Base-by-base conservation (phyloP, 2,113 vertebrate genomes). In the Emydocephalus ijimae region DNA sequence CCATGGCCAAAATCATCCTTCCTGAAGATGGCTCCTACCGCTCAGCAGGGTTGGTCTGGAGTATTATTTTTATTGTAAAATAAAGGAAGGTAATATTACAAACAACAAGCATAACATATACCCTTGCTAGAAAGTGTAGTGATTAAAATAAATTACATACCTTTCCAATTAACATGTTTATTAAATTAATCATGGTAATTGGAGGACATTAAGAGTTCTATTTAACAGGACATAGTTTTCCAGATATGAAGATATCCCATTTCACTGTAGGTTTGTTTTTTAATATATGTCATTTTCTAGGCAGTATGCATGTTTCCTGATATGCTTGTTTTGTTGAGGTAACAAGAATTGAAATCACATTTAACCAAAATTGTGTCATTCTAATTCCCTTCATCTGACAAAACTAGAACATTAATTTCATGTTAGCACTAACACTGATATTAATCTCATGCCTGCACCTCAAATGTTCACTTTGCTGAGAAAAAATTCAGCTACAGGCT, bases 41-140 rank as follows among this genome's bases (percentile, higher is more conserved):
- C 9, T 89, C 93, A 94, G 34, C 54, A 91, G 55, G 15, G 29
- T 93, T 93, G 91, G 90, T 64, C 43, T 61, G 94, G 89, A 92
- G 94, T 92, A 95, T 93, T 93, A 39, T 91, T 55, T 87, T 92
- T 88, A 43, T 29, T 96, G 92, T 94, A 94, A 95, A 34, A 92
- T 81, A 90, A 88, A 57, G 8, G 29, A 88, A 91, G 3, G 45
- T 57, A 0, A 48, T 85, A 26, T 88, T 96, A 94, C 94, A 95
- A 96, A 94, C 94, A 94, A 90, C 87, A 94, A 26, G 0, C 50
- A 18, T 48, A 87, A 92, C 56, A 59, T 61, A 89, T 87, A 8
- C 54, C 85, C 74, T 95, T 74, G 50, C 94, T 94, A 92, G 23
- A 94, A 93, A 50, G 85, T 50, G 14, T 50, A 89, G 21, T 81